Evolutionary conservation across 2,888 invertebrate genomes (phyloP).

Genomic region (Cantharis nigra): DNA sequence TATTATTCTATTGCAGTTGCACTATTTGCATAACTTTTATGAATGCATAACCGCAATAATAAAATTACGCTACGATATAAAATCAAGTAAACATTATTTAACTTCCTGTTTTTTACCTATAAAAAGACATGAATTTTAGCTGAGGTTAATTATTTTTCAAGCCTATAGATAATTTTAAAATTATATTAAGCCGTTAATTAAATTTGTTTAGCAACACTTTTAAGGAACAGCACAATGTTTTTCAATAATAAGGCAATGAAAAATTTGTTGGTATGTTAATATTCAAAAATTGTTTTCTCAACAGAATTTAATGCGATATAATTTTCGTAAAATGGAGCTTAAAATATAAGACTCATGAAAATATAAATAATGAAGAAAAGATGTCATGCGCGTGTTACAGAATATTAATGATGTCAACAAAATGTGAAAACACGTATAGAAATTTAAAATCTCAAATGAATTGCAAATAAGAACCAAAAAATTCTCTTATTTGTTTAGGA

Average conservation of each 20-base stretch:
- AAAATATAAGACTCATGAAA: conserved; percentile 15
- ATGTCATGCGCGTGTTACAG: conserved; percentile 15
- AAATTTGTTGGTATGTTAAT: neutral
- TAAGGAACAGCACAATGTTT: neutral
- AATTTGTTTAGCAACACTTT: neutral
- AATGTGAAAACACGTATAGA: conserved; percentile 24
- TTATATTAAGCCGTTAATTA: neutral
- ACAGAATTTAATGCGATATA: conserved; percentile 13
- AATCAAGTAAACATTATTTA: neutral
- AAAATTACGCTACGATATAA: neutral
- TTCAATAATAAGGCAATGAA: neutral
- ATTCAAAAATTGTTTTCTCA: conserved; percentile 11
- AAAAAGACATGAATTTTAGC: neutral
- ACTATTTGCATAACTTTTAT: neutral
- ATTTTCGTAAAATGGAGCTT: conserved; percentile 13
- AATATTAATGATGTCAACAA: conserved; percentile 30
- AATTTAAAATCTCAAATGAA: conserved; percentile 28
- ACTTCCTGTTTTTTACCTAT: neutral
- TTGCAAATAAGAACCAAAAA: conserved; percentile 19
- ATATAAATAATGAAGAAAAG: conserved; percentile 14
- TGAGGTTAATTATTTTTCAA: neutral
- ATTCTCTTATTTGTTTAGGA: conserved; percentile 19
- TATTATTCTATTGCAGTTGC: neutral
- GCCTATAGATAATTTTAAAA: neutral
- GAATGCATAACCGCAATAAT: neutral